Conservation (phyloP, 2,113 vertebrate species). For the Neopipo cinnamomea region DNA sequence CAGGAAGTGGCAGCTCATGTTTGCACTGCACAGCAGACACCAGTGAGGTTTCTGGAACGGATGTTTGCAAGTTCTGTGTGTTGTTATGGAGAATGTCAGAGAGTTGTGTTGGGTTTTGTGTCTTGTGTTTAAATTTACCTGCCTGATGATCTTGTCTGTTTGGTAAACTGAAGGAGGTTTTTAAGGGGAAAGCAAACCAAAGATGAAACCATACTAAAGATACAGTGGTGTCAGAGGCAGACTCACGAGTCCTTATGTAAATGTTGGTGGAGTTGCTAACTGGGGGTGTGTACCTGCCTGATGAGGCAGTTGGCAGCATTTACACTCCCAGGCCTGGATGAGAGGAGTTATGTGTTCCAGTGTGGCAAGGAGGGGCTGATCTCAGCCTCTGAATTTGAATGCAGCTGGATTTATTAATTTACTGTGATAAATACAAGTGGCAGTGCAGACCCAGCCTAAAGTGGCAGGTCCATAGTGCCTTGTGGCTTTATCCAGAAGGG, state of each 20-base stretch:
- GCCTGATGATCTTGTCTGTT: background rate
- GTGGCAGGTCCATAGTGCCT: background rate
- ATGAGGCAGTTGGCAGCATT: background rate
- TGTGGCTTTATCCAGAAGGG: background rate
- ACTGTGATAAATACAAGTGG: background rate
- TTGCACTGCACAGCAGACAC: background rate
- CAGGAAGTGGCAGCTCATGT: background rate
- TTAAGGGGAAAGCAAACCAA: background rate
- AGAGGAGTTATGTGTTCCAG: fast-evolving
- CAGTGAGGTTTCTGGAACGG: background rate
- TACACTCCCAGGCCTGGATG: background rate
- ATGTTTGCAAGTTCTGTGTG: too few species aligned
- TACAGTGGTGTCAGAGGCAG: background rate
- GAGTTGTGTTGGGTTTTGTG: background rate
- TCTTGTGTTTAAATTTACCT: background rate
- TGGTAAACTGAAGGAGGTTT: background rate
- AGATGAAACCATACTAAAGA: background rate
- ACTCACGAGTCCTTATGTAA: background rate
- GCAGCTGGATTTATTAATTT: background rate
- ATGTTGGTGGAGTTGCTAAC: background rate
- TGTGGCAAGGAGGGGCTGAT: background rate
- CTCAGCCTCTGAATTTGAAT: background rate
- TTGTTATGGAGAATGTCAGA: background rate
- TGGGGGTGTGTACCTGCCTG: background rate
- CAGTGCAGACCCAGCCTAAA: background rate